A percentile compares a stretch with the other conserved stretches of the same genome.
phyloP scores from a whole-genome alignment of 2,797 vertebrate species.

The Pipistrellus pygmaeus region DNA sequence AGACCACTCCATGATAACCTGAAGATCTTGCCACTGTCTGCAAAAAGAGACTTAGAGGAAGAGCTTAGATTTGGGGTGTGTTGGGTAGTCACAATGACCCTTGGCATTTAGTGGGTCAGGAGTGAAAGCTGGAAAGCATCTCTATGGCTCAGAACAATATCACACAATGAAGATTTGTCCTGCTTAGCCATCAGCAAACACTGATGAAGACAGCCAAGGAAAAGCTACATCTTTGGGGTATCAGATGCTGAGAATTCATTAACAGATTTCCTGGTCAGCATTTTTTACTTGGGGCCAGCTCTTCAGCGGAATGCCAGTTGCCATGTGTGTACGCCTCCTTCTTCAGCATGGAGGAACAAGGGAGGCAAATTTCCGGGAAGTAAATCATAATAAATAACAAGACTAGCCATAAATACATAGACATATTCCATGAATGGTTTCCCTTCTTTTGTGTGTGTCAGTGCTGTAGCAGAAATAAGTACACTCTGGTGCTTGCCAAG shows the following conservation, averaged over 20 bases:
- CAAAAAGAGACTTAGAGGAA: not conserved
- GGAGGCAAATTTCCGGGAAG: slow-evolving; percentile 30
- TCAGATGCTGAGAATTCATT: slow-evolving; percentile 21
- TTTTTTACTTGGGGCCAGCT: not conserved
- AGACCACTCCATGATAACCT: not conserved
- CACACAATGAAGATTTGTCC: not conserved
- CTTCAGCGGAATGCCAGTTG: not conserved
- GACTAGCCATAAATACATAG: not conserved
- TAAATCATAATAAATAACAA: slow-evolving; percentile 50
- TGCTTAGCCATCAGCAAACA: not conserved
- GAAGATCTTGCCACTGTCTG: not conserved
- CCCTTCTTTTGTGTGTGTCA: slow-evolving; percentile 37
- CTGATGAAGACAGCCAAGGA: not conserved
- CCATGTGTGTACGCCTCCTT: not conserved
- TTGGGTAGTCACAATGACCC: not conserved
- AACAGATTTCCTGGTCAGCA: not conserved
- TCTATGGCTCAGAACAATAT: not conserved
- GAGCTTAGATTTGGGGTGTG: not conserved
- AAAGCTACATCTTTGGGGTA: not conserved
- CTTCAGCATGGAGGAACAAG: not conserved
- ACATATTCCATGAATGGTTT: slow-evolving; percentile 34
- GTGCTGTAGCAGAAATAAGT: slow-evolving; percentile 62
- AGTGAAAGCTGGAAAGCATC: not conserved
- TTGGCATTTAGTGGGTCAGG: not conserved
- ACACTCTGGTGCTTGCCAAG: slow-evolving; percentile 50